Evolutionary conservation across 2,113 vertebrate genomes (phyloP).

Genomic region (Anthoscopus minutus): DNA sequence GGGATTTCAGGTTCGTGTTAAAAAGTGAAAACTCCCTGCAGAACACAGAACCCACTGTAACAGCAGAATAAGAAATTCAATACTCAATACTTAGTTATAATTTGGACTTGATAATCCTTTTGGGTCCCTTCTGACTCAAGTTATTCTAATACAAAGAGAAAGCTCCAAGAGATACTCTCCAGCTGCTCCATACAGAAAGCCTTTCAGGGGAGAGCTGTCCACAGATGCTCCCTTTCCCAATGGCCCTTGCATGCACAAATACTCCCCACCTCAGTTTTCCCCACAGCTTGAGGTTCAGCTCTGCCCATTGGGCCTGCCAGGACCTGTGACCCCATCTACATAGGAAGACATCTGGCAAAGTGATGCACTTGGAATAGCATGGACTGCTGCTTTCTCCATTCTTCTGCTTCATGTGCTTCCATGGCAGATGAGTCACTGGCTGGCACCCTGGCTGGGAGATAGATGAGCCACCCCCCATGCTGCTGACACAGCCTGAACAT

Average conservation of each 20-base stretch:
- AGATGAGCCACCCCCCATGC: neutral
- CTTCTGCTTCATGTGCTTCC: neutral
- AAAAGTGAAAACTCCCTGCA: neutral
- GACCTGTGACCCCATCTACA: neutral
- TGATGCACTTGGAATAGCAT: neutral
- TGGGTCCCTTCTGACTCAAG: neutral
- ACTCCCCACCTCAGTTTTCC: neutral
- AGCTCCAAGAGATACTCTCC: neutral
- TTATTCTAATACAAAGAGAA: neutral
- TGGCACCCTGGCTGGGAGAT: neutral
- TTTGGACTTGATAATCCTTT: neutral
- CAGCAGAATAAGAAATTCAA: neutral
- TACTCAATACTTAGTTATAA: neutral
- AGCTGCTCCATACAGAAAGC: neutral
- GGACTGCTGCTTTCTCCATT: conserved; percentile 10
- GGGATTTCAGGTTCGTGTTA: neutral
- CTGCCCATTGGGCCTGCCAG: neutral
- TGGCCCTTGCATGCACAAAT: accelerated
- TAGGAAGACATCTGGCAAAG: neutral
- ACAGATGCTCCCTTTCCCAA: neutral
- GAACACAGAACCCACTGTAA: neutral
- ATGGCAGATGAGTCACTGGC: neutral
- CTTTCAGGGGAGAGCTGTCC: neutral
- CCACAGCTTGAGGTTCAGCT: neutral
- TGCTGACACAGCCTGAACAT: neutral